Evolutionary conservation across 30 jellyfish, hydroid and myxozoan genomes (phyloP).

Genomic region (Aurelia aurita): DNA sequence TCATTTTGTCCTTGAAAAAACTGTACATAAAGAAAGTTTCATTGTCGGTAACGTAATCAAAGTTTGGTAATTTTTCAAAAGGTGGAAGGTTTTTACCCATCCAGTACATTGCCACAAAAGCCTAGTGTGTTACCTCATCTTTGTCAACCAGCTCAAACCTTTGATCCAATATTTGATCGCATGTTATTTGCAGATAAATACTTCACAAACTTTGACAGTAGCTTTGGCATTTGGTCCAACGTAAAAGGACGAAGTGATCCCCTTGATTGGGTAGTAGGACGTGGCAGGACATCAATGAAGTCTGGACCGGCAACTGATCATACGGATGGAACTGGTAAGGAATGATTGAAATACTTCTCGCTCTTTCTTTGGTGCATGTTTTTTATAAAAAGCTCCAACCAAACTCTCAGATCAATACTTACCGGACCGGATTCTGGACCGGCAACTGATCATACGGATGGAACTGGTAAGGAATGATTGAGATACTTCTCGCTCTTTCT

Average conservation of each 20-base stretch:
- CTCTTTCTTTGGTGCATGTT: slow-evolving; percentile 6
- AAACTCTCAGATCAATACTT: neutral
- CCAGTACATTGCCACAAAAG: too few relatives aligned
- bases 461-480: neutral
- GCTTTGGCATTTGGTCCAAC: slow-evolving; percentile 66
- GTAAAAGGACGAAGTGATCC: slow-evolving; percentile 26
- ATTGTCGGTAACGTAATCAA: too few relatives aligned
- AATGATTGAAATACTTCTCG: too few relatives aligned
- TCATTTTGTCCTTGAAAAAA: too few relatives aligned
- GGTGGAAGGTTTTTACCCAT: too few relatives aligned
- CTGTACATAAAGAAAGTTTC: too few relatives aligned
- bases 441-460: slow-evolving; percentile 52
- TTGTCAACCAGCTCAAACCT: too few relatives aligned
- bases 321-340: slow-evolving; percentile 31
- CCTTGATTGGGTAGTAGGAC: slow-evolving; percentile 54
- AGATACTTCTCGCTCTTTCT: too few relatives aligned
- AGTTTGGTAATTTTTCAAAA: too few relatives aligned
- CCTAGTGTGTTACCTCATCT: too few relatives aligned
- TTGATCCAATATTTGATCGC: too few relatives aligned
- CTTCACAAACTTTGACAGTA: slow-evolving; percentile 46
- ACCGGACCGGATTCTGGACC: slow-evolving; percentile 30
- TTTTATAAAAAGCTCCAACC: neutral
- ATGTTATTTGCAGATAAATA: slow-evolving; percentile 14
- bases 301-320: slow-evolving; percentile 66
- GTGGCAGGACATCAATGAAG: slow-evolving; percentile 19